Evolutionary conservation across 1,140 invertebrate species (phyloP).

Genomic region (Drosophila gunungcola): DNA sequence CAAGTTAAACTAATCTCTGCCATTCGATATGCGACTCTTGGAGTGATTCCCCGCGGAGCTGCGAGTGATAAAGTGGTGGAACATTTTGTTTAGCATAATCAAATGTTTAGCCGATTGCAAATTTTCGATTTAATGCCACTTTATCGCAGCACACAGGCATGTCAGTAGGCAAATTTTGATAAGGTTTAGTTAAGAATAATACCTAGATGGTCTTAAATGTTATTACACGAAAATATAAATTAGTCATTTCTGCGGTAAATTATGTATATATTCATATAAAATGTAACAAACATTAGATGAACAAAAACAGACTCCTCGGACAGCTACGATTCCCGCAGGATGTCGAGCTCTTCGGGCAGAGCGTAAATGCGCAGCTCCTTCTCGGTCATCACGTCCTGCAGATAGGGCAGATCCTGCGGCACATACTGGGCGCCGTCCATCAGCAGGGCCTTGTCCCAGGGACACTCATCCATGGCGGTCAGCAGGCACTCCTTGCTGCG

Average conservation of each 20-base stretch:
- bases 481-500: conserved; percentile 85
- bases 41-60: conserved; percentile 15
- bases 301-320: too few relatives aligned
- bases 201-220: too few relatives aligned
- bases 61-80: conserved; percentile 9
- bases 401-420: conserved; percentile 86
- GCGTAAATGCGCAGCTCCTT: conserved; percentile 90
- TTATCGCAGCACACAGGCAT: not conserved
- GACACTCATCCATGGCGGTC: conserved; percentile 87
- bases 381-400: conserved; percentile 90
- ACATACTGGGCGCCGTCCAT: conserved; percentile 86
- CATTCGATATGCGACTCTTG: conserved; percentile 20
- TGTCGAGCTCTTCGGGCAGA: conserved; percentile 89
- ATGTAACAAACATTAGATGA: too few relatives aligned
- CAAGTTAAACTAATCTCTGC: conserved; percentile 10
- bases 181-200: too few relatives aligned
- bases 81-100: conserved; percentile 24
- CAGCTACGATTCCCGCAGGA: conserved; percentile 77
- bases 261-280: too few relatives aligned
- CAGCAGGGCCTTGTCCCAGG: conserved; percentile 88
- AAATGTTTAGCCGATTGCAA: conserved; percentile 1
- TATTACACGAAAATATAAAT: too few relatives aligned
- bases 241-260: too few relatives aligned
- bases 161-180: conserved; percentile 12
- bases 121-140: not conserved